These are phyloP conservation scores for Orthosia gothica DNA, from an alignment of 2,888 invertebrate species.

Conservation along the genomic window DNA sequence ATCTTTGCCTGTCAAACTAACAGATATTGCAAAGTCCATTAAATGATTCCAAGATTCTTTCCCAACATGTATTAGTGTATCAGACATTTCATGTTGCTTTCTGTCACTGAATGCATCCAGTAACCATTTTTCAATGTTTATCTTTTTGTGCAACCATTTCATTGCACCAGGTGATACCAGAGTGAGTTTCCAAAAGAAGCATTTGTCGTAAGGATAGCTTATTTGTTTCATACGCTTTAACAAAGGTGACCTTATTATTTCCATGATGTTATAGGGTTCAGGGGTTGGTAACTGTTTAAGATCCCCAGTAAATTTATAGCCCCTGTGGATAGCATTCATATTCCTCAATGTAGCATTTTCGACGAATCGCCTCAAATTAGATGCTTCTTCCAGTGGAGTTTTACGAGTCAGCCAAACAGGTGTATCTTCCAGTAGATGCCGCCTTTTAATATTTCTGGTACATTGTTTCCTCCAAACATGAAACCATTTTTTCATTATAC, in stretches of 20 bases:
- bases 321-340: conserved; percentile 86
- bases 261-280: conserved; percentile 85
- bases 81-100: conserved; percentile 78
- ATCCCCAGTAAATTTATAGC: conserved; percentile 85
- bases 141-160: conserved; percentile 84
- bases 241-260: conserved; percentile 85
- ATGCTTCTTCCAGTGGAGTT: conserved; percentile 83
- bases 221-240: conserved; percentile 89
- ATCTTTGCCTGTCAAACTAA: conserved; percentile 79
- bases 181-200: conserved; percentile 92
- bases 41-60: conserved; percentile 89
- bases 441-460: conserved; percentile 80
- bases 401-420: conserved; percentile 86
- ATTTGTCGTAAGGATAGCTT: conserved; percentile 84
- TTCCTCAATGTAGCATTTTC: conserved; percentile 81
- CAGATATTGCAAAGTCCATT: conserved; percentile 88
- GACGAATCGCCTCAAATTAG: conserved; percentile 75
- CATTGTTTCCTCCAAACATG: conserved; percentile 83
- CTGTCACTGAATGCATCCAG: conserved; percentile 86
- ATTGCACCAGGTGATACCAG: conserved; percentile 90
- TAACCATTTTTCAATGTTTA: conserved; percentile 88
- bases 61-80: conserved; percentile 82
- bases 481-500: conserved; percentile 85
- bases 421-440: conserved; percentile 84
- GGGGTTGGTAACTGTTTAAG: conserved; percentile 78